Evolutionary conservation across 2,888 invertebrate species (phyloP).

Genomic region (Drosophila subquinaria): DNA sequence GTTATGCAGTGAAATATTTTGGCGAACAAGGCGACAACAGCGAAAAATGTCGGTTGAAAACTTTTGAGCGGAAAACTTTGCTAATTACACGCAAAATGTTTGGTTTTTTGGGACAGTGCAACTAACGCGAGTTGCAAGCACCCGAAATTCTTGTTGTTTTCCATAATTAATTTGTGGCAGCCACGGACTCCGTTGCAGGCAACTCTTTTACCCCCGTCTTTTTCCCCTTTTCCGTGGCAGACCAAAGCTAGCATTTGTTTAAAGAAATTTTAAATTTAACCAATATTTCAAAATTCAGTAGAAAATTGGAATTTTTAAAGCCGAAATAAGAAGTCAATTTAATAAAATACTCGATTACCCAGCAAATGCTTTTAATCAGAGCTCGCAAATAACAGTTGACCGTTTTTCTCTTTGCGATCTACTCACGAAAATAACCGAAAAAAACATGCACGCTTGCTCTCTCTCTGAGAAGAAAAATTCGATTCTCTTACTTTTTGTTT

Average conservation of each 20-base stretch:
- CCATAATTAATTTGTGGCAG: constrained; percentile 69
- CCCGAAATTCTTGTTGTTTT: constrained; percentile 54
- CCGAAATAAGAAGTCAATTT: background rate
- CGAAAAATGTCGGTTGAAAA: constrained; percentile 59
- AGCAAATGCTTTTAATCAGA: too few species aligned
- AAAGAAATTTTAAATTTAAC: background rate
- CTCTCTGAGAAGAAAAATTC: too few species aligned
- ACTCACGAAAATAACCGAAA: too few species aligned
- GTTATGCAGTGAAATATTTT: constrained; percentile 65
- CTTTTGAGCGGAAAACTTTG: constrained; percentile 76
- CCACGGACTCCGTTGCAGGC: constrained; percentile 10
- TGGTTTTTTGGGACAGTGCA: constrained; percentile 44
- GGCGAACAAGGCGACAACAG: constrained; percentile 56
- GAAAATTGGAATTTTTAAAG: background rate
- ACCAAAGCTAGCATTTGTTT: background rate
- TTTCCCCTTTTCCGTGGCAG: background rate
- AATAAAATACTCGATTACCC: too few species aligned
- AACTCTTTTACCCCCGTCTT: background rate
- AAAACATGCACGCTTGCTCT: too few species aligned
- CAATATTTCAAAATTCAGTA: background rate
- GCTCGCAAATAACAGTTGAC: too few species aligned
- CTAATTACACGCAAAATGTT: constrained; percentile 77
- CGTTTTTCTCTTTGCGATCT: too few species aligned
- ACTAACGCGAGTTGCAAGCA: constrained; percentile 27
- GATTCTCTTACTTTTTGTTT: too few species aligned